These are phyloP conservation scores for Bombus confusus DNA, from an alignment of 1,140 invertebrate genomes.

Conservation along the genomic window DNA sequence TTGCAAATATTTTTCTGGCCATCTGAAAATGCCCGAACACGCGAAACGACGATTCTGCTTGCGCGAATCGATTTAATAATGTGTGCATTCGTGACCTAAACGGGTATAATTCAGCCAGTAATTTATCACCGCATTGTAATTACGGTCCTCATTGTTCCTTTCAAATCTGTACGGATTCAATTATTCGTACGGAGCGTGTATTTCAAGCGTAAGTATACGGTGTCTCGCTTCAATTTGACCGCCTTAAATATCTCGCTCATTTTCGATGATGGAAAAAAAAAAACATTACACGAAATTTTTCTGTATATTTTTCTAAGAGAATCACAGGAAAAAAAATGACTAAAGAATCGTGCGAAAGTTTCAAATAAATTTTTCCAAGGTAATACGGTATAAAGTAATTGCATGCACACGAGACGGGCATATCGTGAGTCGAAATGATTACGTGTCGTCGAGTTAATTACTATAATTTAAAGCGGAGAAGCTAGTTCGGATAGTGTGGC, in stretches of 20 bases:
- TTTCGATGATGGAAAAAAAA: too few species aligned
- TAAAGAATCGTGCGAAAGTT: too few species aligned
- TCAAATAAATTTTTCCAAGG: too few species aligned
- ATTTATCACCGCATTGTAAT: conserved; percentile 18
- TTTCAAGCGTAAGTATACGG: not conserved
- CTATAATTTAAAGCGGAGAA: not conserved
- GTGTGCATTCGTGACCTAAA: conserved; percentile 8
- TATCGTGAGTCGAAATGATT: not conserved
- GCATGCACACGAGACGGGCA: not conserved
- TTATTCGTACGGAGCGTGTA: not conserved
- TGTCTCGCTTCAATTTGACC: too few species aligned
- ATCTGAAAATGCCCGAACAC: not conserved
- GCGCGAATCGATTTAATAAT: conserved; percentile 2
- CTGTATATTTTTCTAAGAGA: too few species aligned
- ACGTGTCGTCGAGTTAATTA: not conserved
- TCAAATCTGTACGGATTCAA: conserved; percentile 4
- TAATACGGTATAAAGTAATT: too few species aligned
- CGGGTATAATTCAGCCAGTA: conserved; percentile 6
- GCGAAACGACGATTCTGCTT: not conserved
- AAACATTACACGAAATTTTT: too few species aligned
- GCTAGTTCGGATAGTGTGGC: not conserved
- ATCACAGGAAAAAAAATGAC: too few species aligned
- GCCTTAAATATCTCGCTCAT: too few species aligned
- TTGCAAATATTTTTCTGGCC: not conserved
- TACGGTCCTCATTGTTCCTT: conserved; percentile 19